phyloP scores from a whole-genome alignment of 1,140 invertebrate species.

The Physella acuta region DNA sequence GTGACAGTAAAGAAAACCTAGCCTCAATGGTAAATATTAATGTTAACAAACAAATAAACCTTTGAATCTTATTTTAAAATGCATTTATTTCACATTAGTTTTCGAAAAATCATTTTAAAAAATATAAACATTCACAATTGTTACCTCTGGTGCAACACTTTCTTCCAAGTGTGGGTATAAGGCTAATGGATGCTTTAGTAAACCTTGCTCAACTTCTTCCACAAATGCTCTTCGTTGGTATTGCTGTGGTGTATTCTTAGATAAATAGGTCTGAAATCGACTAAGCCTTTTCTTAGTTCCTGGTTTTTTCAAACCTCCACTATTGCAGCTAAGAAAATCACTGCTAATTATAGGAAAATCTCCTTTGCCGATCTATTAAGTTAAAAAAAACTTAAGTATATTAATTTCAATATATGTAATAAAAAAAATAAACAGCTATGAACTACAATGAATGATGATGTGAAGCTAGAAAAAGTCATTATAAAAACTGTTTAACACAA shows the following conservation, averaged over 20 bases:
- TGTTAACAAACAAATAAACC: too few relatives aligned
- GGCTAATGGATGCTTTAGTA: constrained; percentile 59
- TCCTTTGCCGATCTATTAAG: constrained; percentile 42
- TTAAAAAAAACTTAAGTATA: constrained; percentile 23
- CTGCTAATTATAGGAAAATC: constrained; percentile 46
- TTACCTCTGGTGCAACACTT: constrained; percentile 57
- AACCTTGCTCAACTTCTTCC: constrained; percentile 56
- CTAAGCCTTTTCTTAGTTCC: constrained; percentile 45
- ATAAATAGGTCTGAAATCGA: constrained; percentile 56
- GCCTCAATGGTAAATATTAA: too few relatives aligned
- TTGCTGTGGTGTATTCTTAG: constrained; percentile 52
- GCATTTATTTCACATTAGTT: too few relatives aligned
- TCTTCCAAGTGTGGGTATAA: constrained; percentile 60
- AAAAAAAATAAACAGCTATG: too few relatives aligned
- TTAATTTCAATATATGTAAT: too few relatives aligned
- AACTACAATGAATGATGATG: not conserved
- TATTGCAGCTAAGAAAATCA: constrained; percentile 39
- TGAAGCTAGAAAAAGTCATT: not conserved
- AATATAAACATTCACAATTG: too few relatives aligned
- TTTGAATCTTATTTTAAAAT: too few relatives aligned
- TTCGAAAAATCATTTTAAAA: too few relatives aligned
- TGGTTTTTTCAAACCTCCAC: constrained; percentile 50
- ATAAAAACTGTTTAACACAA: too few relatives aligned
- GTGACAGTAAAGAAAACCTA: too few relatives aligned
- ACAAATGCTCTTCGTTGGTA: constrained; percentile 54